A percentile compares a stretch with the other conserved stretches of the same genome.
Evolutionary conservation across 1,140 invertebrate species (phyloP).

Genomic region (Panagrolaimus sp.): DNA sequence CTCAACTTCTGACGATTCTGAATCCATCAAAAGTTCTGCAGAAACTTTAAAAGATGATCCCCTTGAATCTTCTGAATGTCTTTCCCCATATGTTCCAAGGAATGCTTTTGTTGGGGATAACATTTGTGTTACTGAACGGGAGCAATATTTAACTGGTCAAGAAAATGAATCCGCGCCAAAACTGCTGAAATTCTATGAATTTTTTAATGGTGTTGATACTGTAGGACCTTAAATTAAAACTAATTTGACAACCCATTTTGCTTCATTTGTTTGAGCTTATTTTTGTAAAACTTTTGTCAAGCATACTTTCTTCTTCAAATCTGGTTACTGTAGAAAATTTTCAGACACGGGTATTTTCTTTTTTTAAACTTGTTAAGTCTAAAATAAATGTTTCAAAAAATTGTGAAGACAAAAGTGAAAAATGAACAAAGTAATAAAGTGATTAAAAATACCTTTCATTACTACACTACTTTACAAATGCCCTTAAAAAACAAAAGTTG

Average conservation of each 20-base stretch:
- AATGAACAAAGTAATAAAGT: no score
- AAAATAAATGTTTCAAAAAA: no score
- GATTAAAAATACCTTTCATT: no score
- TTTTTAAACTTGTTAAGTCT: no score
- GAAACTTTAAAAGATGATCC: not conserved
- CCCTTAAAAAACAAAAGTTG: no score
- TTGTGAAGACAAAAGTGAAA: no score
- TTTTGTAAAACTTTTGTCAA: no score
- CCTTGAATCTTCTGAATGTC: conserved; percentile 12
- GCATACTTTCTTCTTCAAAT: no score
- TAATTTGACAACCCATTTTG: not conserved
- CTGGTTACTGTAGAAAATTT: no score
- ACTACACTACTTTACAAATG: no score
- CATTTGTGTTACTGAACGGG: conserved; percentile 30
- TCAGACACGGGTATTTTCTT: no score
- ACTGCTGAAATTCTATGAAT: conserved; percentile 37
- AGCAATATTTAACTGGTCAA: conserved; percentile 25
- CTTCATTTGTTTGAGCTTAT: no score
- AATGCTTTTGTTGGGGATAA: conserved; percentile 35
- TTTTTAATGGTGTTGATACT: conserved; percentile 49
- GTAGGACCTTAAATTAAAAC: conserved; percentile 30
- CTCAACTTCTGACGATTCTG: not conserved
- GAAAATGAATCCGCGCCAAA: conserved; percentile 40
- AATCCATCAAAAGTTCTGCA: not conserved
- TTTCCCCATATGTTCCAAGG: conserved; percentile 28